Evolutionary conservation across 2,888 invertebrate genomes (phyloP).

Genomic region (Byasa hedistus): DNA sequence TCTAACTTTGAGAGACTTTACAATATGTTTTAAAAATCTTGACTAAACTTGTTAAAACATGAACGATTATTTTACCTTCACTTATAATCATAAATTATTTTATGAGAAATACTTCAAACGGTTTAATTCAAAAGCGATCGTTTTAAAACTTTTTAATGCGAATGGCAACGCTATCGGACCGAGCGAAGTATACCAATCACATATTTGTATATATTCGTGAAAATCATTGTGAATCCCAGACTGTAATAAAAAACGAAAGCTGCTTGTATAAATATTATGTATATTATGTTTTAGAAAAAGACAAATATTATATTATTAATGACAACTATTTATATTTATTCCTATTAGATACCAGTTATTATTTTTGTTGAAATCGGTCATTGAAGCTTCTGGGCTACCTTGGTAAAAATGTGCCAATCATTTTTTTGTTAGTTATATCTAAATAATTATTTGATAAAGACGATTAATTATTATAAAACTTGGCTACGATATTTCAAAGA

Average conservation of each 20-base stretch:
- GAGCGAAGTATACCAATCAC: constrained; percentile 21
- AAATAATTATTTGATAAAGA: too few species aligned
- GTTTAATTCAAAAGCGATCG: background rate
- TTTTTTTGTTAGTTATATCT: too few species aligned
- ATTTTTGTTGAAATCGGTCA: background rate
- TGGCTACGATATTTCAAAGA: too few species aligned
- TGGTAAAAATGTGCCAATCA: background rate
- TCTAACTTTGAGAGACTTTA: too few species aligned
- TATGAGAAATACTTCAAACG: too few species aligned
- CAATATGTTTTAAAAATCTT: too few species aligned
- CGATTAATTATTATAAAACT: too few species aligned
- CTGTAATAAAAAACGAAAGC: constrained; percentile 23
- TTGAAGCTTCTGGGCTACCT: background rate
- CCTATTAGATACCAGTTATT: background rate
- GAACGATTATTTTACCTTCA: background rate
- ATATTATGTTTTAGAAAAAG: constrained; percentile 17
- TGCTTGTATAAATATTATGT: constrained; percentile 8
- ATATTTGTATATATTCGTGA: constrained; percentile 21
- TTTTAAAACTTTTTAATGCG: constrained; percentile 12
- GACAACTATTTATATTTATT: background rate
- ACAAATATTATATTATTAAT: constrained; percentile 7
- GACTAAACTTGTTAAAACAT: too few species aligned
- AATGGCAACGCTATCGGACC: constrained; percentile 13
- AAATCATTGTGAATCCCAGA: constrained; percentile 21
- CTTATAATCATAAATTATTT: background rate